A percentile compares a stretch with the other conserved stretches of the same genome.
Conservation (phyloP, 1,140 invertebrate species). For the Drosophila arawakana region DNA sequence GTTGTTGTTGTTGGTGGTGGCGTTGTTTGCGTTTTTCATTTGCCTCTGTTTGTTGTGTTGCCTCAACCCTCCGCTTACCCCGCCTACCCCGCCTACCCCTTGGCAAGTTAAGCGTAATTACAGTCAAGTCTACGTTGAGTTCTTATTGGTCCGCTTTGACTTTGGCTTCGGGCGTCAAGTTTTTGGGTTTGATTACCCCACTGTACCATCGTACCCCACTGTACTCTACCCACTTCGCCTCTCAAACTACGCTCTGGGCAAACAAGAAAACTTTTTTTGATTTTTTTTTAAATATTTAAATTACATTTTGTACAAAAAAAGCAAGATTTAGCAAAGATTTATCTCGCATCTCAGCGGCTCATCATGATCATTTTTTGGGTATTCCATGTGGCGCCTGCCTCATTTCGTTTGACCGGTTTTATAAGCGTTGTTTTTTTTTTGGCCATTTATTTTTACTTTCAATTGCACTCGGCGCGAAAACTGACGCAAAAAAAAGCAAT, state of each 20-base stretch:
- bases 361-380: background rate
- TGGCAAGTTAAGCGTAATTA: conserved; percentile 34
- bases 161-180: conserved; percentile 13
- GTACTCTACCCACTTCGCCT: background rate
- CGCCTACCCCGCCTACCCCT: background rate
- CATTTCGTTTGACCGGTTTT: conserved; percentile 53
- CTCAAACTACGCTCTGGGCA: conserved; percentile 23
- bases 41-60: conserved; percentile 26
- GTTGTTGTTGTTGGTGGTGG: conserved; percentile 27
- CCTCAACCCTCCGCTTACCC: background rate
- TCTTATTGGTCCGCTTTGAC: conserved; percentile 47
- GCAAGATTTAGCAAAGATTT: background rate
- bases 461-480: conserved; percentile 59
- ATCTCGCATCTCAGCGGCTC: background rate
- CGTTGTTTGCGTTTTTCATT: conserved; percentile 66
- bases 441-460: conserved; percentile 77
- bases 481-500: conserved; percentile 1
- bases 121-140: conserved; percentile 17
- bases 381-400: conserved; percentile 26
- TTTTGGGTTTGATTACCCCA: conserved; percentile 27
- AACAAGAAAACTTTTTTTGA: conserved; percentile 43
- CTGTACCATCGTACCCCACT: background rate
- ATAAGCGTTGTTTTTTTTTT: conserved; percentile 27
- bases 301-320: conserved; percentile 5
- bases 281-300: conserved; percentile 33